A percentile compares a stretch with the other conserved stretches of the same genome.
phyloP scores from a whole-genome alignment of 2,888 invertebrate genomes.

The Nipponacmea schrenckii region DNA sequence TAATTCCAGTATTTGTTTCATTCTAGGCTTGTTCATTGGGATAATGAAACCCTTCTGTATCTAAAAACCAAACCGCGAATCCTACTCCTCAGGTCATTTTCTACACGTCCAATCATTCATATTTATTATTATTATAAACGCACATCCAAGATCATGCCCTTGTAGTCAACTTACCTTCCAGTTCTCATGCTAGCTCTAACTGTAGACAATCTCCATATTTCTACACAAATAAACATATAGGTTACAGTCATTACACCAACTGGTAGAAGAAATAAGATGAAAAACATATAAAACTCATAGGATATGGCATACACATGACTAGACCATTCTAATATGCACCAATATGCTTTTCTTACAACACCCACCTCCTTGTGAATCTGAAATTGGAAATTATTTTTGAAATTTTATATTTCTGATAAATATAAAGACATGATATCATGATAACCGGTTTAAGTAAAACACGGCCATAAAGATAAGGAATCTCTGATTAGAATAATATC shows the following conservation, averaged over 20 bases:
- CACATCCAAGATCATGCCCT: not conserved
- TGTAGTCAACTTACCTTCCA: constrained; percentile 43
- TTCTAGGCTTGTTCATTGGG: too few species aligned
- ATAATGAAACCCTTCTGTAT: too few species aligned
- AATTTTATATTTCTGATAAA: too few species aligned
- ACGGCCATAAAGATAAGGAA: too few species aligned
- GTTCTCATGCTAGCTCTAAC: constrained; percentile 74
- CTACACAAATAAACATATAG: constrained; percentile 75
- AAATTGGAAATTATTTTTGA: not conserved
- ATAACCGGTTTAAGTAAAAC: too few species aligned
- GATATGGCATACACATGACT: constrained; percentile 46
- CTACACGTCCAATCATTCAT: too few species aligned
- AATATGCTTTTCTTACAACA: constrained; percentile 63
- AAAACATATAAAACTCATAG: constrained; percentile 76
- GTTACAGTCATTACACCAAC: constrained; percentile 76
- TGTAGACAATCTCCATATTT: constrained; percentile 75
- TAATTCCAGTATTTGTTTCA: too few species aligned
- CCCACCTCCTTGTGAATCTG: constrained; percentile 50
- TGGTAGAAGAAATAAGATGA: constrained; percentile 75
- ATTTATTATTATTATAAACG: too few species aligned
- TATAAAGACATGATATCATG: too few species aligned
- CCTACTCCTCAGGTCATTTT: too few species aligned
- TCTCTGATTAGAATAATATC: too few species aligned
- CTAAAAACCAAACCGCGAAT: too few species aligned
- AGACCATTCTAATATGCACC: constrained; percentile 73